These are phyloP conservation scores for Amyelois transitella DNA, from an alignment of 1,140 invertebrate species.

Conservation along the genomic window DNA sequence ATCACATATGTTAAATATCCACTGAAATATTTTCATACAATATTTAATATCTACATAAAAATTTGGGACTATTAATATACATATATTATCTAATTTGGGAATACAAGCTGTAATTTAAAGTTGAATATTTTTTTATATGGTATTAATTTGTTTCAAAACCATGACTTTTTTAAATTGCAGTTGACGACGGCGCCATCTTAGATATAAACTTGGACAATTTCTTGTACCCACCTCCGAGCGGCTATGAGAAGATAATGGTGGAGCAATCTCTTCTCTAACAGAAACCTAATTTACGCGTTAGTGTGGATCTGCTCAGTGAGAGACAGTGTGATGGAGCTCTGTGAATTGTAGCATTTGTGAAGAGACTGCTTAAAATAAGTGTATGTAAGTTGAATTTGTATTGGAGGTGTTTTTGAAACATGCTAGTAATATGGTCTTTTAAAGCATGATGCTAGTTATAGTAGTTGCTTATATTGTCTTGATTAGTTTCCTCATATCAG, in stretches of 20 bases:
- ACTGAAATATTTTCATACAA: constrained; percentile 1
- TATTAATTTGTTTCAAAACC: constrained; percentile 2
- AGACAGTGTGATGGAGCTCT: background rate
- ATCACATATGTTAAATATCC: too few species aligned
- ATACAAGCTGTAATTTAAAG: background rate
- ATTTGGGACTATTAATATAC: background rate
- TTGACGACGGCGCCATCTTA: constrained; percentile 97
- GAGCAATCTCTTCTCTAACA: constrained; percentile 96
- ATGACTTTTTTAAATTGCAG: constrained; percentile 76
- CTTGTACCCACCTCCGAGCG: constrained; percentile 86
- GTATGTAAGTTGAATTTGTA: background rate
- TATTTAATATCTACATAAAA: background rate
- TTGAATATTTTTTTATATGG: constrained; percentile 3
- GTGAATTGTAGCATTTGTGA: constrained; percentile 11
- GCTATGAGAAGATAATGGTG: constrained; percentile 97
- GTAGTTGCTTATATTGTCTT: too few species aligned
- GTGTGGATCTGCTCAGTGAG: constrained; percentile 10
- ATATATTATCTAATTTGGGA: background rate
- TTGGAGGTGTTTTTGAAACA: background rate
- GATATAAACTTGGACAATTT: constrained; percentile 96
- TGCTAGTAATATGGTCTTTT: background rate
- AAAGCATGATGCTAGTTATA: too few species aligned
- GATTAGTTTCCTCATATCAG: too few species aligned
- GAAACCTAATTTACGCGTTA: constrained; percentile 9
- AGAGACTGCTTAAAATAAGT: constrained; percentile 19